Conservation (phyloP, 1,140 invertebrate genomes). For the Belonocnema kinseyi region DNA sequence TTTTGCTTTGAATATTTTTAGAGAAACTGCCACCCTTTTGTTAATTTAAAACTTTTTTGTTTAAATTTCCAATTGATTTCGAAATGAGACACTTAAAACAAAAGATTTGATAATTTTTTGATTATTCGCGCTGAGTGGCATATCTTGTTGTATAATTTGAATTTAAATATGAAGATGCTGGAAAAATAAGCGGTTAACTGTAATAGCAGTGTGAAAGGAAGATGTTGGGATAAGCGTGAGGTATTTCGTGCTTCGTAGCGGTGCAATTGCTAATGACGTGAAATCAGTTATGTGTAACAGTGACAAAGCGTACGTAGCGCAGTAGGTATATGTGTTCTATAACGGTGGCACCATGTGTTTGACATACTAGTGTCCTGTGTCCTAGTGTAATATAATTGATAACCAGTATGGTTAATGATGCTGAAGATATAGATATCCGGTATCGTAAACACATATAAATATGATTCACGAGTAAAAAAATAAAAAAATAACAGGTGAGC, state of each 20-base stretch:
- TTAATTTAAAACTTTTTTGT: too few relatives aligned
- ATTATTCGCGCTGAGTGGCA: too few relatives aligned
- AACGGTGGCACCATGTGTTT: conserved; percentile 52
- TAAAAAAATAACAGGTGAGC: neutral
- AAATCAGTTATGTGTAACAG: conserved; percentile 52
- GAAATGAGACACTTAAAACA: too few relatives aligned
- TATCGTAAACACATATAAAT: neutral
- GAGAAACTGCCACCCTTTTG: too few relatives aligned
- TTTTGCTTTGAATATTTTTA: too few relatives aligned
- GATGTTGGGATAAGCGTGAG: neutral
- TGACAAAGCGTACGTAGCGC: conserved; percentile 35
- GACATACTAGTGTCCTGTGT: conserved; percentile 43
- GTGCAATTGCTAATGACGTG: conserved; percentile 42
- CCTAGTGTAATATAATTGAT: neutral
- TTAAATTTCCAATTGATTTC: too few relatives aligned
- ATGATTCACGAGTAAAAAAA: neutral
- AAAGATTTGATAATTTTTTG: too few relatives aligned
- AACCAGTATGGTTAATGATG: neutral
- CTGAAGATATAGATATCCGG: neutral
- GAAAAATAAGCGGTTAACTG: conserved; percentile 52
- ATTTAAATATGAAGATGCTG: too few relatives aligned
- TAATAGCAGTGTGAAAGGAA: conserved; percentile 32
- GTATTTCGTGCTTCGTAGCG: conserved; percentile 27
- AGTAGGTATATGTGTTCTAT: conserved; percentile 21
- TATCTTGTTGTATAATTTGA: too few relatives aligned